Conservation (phyloP, 2,888 invertebrate species). For the Theodoxus fluviatilis region DNA sequence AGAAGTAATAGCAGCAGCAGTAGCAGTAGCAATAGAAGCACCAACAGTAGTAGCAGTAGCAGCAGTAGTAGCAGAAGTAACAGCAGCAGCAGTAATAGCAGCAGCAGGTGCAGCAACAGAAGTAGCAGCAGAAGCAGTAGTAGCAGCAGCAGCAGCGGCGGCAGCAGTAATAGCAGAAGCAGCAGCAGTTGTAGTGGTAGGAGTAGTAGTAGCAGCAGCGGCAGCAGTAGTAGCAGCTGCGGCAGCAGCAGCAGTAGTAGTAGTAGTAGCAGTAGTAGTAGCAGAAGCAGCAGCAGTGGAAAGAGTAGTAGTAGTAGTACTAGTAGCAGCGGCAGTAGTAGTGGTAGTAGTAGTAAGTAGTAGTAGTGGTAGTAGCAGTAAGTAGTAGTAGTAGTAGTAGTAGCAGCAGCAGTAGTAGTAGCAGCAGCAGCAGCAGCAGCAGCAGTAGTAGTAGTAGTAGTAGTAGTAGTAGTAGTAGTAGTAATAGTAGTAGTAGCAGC, state of each 20-base stretch:
- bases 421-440: background rate
- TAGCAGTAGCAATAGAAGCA: background rate
- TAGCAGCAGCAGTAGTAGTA: background rate
- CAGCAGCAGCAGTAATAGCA: background rate
- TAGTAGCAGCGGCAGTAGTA: background rate
- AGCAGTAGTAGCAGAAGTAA: background rate
- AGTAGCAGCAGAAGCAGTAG: background rate
- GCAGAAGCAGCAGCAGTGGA: background rate
- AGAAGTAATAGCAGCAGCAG: background rate
- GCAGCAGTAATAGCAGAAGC: background rate
- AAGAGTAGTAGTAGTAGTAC: background rate
- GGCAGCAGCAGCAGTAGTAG: background rate
- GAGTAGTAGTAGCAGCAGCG: background rate
- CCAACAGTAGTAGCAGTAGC: background rate
- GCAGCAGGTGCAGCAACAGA: background rate
- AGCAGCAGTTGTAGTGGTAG: background rate
- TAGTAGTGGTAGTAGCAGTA: background rate
- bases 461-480: constrained; percentile 2
- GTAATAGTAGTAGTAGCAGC: background rate
- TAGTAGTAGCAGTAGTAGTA: background rate
- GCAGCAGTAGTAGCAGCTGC: background rate
- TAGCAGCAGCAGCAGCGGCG: background rate
- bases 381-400: background rate
- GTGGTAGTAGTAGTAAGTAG: background rate
- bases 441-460: background rate